phyloP scores from a whole-genome alignment of 2,797 vertebrate species.

The Lophotriccus pileatus region DNA sequence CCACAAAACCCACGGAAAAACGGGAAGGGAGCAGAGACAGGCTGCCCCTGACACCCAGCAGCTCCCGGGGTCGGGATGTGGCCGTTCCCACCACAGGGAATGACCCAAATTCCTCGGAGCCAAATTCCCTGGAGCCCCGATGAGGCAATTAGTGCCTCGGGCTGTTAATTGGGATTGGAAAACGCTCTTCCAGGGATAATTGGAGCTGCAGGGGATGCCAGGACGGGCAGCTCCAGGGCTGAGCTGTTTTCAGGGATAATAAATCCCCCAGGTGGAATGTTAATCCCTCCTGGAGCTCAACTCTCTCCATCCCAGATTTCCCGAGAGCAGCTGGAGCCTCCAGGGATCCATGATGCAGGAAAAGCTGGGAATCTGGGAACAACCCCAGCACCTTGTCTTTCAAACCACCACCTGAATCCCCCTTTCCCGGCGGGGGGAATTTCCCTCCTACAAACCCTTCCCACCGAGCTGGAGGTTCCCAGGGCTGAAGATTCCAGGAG shows the following conservation, averaged over 20 bases:
- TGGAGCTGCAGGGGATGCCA: background rate
- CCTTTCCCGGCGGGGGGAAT: background rate
- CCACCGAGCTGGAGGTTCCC: background rate
- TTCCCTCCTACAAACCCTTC: background rate
- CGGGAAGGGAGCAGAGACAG: background rate
- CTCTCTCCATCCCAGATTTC: background rate
- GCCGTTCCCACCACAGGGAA: background rate
- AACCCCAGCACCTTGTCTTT: background rate
- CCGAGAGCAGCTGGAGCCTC: background rate
- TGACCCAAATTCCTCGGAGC: too few relatives aligned
- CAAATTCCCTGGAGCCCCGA: background rate
- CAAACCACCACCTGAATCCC: background rate
- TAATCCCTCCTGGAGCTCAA: background rate
- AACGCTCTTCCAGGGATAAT: background rate
- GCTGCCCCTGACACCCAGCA: too few relatives aligned
- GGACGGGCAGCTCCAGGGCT: background rate
- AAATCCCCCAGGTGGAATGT: background rate
- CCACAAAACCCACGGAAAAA: background rate
- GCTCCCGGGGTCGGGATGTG: background rate
- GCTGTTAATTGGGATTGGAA: background rate
- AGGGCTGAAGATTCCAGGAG: background rate
- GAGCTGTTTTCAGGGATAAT: background rate
- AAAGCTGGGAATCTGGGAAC: background rate
- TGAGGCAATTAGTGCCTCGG: background rate
- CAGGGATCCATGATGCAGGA: background rate